Conservation (phyloP, 2,797 vertebrate species). For the Anisognathus igniventris region DNA sequence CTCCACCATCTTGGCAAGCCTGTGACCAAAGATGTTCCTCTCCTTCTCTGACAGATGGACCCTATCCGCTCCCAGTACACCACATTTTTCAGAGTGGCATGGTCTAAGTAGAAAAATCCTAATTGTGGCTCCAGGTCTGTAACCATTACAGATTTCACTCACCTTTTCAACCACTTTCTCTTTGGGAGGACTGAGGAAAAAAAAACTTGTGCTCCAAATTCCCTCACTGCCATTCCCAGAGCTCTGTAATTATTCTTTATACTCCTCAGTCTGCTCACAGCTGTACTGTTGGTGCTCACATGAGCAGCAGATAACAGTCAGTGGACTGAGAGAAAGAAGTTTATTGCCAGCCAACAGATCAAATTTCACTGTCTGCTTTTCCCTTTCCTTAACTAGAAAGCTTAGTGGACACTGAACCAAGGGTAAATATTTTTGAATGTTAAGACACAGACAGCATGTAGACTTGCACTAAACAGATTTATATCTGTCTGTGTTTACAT, state of each 20-base stretch:
- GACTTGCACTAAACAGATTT: background rate
- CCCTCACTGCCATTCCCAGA: background rate
- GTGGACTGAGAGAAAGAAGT: background rate
- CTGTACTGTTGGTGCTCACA: background rate
- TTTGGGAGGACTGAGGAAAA: background rate
- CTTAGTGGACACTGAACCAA: background rate
- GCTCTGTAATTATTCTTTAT: background rate
- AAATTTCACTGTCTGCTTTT: background rate
- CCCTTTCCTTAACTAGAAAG: background rate
- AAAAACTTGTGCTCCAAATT: background rate
- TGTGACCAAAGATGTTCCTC: background rate
- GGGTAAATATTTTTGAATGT: background rate
- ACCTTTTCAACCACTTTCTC: background rate
- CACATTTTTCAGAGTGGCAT: background rate
- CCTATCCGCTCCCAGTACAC: background rate
- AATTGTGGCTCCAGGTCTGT: background rate
- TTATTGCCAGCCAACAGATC: background rate
- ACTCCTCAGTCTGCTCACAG: rapidly evolving
- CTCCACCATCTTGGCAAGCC: background rate
- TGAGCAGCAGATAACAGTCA: background rate
- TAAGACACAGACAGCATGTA: background rate
- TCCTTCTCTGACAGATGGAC: background rate
- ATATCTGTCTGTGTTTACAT: background rate
- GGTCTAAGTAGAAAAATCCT: background rate
- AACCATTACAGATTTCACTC: background rate